phyloP scores from a whole-genome alignment of 1,140 invertebrate genomes.

The Drosophila mauritiana region DNA sequence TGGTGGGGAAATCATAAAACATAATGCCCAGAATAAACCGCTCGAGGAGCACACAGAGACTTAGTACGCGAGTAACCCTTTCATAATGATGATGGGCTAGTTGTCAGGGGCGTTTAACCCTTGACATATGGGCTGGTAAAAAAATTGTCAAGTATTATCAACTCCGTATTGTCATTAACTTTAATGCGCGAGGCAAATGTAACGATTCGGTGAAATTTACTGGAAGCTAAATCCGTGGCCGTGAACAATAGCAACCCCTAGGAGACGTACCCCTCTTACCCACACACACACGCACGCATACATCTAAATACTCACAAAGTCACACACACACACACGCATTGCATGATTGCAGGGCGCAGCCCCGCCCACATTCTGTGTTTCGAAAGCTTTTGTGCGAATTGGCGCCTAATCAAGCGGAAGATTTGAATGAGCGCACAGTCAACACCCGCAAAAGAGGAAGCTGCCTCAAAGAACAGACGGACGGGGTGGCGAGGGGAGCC shows the following conservation, averaged over 20 bases:
- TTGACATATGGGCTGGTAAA: slow-evolving; percentile 59
- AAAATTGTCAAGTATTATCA: slow-evolving; percentile 40
- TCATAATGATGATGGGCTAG: slow-evolving; percentile 23
- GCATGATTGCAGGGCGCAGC: slow-evolving; percentile 65
- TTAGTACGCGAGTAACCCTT: slow-evolving; percentile 55
- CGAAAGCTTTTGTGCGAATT: slow-evolving; percentile 71
- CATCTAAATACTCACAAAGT: not conserved
- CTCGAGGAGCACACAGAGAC: slow-evolving; percentile 1
- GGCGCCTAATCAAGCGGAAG: slow-evolving; percentile 84
- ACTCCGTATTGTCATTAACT: slow-evolving; percentile 69
- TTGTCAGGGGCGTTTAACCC: slow-evolving; percentile 53
- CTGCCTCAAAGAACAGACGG: not conserved
- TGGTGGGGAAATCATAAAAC: slow-evolving; percentile 51
- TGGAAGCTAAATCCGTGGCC: slow-evolving; percentile 56
- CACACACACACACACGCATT: slow-evolving; percentile 50
- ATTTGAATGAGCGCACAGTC: slow-evolving; percentile 77
- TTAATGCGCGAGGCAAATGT: slow-evolving; percentile 76
- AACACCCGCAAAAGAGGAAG: slow-evolving; percentile 54
- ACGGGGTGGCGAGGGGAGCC: not conserved
- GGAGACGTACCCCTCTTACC: not conserved
- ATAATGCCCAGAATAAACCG: slow-evolving; percentile 57
- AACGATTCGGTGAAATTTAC: slow-evolving; percentile 81
- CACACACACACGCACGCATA: slow-evolving; percentile 29
- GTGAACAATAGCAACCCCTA: slow-evolving; percentile 48
- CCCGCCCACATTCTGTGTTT: slow-evolving; percentile 60